These are phyloP conservation scores for Acromyrmex charruanus DNA, from an alignment of 1,140 invertebrate genomes.

Conservation along the genomic window DNA sequence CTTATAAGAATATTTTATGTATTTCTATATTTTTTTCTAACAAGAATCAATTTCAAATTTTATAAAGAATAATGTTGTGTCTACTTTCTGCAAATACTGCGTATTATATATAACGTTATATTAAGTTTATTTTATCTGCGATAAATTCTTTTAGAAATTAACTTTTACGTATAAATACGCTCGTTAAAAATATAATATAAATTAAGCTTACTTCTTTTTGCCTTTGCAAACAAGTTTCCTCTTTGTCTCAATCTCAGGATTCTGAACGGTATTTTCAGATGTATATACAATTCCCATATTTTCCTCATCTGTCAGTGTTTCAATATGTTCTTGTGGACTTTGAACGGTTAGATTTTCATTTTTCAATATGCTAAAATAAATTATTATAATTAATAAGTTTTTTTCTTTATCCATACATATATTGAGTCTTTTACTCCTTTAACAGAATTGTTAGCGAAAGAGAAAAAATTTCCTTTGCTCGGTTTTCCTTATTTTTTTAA, in stretches of 20 bases:
- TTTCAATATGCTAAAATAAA: constrained; percentile 80
- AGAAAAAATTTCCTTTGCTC: too few species aligned
- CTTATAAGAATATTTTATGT: not conserved
- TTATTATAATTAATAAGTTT: not conserved
- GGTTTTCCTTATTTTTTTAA: too few species aligned
- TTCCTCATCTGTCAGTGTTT: constrained; percentile 70
- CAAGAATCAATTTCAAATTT: not conserved
- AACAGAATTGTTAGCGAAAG: too few species aligned
- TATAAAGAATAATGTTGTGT: not conserved
- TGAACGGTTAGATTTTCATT: constrained; percentile 78
- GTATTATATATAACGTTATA: not conserved
- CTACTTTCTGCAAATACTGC: not conserved
- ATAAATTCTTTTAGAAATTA: not conserved
- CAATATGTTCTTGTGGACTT: constrained; percentile 80
- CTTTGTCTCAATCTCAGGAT: constrained; percentile 58
- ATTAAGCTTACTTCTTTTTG: constrained; percentile 82
- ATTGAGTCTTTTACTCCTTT: too few species aligned
- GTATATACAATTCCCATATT: constrained; percentile 72
- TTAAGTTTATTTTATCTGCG: not conserved
- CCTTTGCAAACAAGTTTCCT: constrained; percentile 78
- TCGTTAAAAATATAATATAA: not conserved
- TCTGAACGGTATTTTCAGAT: constrained; percentile 68
- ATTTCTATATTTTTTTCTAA: not conserved
- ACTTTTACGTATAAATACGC: not conserved
- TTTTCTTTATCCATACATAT: too few species aligned